Base-by-base conservation (phyloP, 2,797 vertebrate species). In the Choloepus didactylus region DNA sequence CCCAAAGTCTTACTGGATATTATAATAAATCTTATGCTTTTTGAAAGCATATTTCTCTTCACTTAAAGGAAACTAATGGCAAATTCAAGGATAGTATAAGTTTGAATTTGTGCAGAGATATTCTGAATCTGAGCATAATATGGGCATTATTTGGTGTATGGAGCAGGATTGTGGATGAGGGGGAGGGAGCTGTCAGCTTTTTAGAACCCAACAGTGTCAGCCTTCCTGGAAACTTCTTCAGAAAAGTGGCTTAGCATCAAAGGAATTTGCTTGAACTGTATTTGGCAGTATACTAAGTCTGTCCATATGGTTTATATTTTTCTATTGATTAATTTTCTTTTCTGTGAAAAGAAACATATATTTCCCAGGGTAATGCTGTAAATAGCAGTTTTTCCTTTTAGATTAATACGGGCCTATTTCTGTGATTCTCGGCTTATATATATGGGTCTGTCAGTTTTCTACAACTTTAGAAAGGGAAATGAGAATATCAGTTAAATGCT, bases 191-290 rank as follows among this genome's bases (percentile, higher is more conserved):
- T 18, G 64, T 46, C 41, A 70, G 29, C 91, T 96, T 95, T 64
- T 88, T 83, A 64, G 21, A 11, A n/a, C 46, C 19, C 19, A 93
- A 51, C 46, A 84, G 29, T 70, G 67, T 29, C 83, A 86, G 15
- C 35, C 15, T 60, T 4, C 62, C 44, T 70, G 54, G 69, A 93
- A 94, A 92, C 79, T 79, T 64, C 46, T 92, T 44, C 60, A 51
- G 16, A 92, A 89, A 87, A 83, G 9, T 94, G 51, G n/a, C 60
- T 41, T 87, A 54, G 62, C 19, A 41, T 92, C 54, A 82, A 87
- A 97, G 62, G 67, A 92, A 84, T 91, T 96, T 92, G 62, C 67
- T 95, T 93, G 15, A 95, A 93, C 72, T 82, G 8, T 85, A 73
- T 69, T 87, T 96, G 95, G 76, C 67, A 95, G 62, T 83, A 29